Percentiles rank a stretch among this genome's conserved stretches.
These are phyloP conservation scores for Drosophila fulvimacula DNA, from an alignment of 2,888 invertebrate species.

Conservation along the genomic window DNA sequence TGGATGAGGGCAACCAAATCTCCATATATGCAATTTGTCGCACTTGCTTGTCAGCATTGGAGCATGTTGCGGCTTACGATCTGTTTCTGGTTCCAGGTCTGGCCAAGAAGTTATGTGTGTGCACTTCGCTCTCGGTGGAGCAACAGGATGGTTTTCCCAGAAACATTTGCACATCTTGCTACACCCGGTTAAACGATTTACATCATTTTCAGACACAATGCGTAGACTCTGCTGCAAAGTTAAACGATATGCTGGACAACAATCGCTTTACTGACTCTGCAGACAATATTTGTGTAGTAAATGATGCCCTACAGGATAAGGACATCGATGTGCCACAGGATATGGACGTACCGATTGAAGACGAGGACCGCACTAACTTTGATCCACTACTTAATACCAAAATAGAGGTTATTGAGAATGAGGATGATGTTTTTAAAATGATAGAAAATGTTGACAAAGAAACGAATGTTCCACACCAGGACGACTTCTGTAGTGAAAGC, in stretches of 20 bases:
- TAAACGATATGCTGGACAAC: constrained; percentile 67
- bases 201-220: constrained; percentile 81
- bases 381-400: constrained; percentile 80
- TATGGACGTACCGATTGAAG: constrained; percentile 55
- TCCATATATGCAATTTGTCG: constrained; percentile 78
- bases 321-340: constrained; percentile 29
- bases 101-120: constrained; percentile 78
- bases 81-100: constrained; percentile 77
- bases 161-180: constrained; percentile 75
- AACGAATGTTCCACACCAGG: constrained; percentile 43
- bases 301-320: constrained; percentile 35
- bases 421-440: constrained; percentile 82
- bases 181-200: constrained; percentile 74
- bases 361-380: constrained; percentile 73
- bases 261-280: constrained; percentile 27
- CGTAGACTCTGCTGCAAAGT: constrained; percentile 72
- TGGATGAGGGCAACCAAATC: constrained; percentile 44
- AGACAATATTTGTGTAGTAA: constrained; percentile 44
- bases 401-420: constrained; percentile 79
- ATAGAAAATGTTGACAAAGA: constrained; percentile 78
- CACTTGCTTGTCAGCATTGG: constrained; percentile 74
- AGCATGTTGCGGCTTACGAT: constrained; percentile 62
- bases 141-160: constrained; percentile 80
- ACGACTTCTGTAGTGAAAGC: constrained; percentile 37
- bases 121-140: constrained; percentile 80